Conservation (phyloP, 1,140 invertebrate species). For the Camponotus pennsylvanicus region DNA sequence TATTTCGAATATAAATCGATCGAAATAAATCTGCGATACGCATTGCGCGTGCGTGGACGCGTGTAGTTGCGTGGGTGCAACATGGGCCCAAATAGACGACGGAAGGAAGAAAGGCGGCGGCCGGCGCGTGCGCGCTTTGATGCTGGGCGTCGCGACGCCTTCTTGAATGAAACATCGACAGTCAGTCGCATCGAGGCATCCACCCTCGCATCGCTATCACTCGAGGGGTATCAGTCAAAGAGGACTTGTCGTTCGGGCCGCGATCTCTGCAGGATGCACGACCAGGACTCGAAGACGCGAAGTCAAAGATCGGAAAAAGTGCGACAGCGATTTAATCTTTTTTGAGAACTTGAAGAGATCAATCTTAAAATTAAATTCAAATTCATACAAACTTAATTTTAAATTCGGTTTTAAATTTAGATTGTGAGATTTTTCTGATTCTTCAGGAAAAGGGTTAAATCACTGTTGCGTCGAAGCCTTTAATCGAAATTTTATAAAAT, state of each 20-base stretch:
- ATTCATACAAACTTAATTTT: background rate
- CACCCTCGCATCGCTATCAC: slow-evolving; percentile 72
- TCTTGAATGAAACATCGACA: slow-evolving; percentile 79
- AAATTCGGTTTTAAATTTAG: background rate
- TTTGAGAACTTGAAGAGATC: background rate
- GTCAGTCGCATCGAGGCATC: slow-evolving; percentile 78
- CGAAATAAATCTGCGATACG: slow-evolving; percentile 76
- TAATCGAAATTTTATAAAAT: background rate
- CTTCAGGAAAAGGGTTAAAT: background rate
- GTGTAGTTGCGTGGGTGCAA: slow-evolving; percentile 48
- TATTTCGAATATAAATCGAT: slow-evolving; percentile 74
- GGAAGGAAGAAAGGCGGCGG: slow-evolving; percentile 52
- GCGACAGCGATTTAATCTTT: slow-evolving; percentile 10
- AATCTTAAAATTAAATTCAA: background rate
- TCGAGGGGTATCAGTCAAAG: slow-evolving; percentile 54
- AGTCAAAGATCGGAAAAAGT: background rate
- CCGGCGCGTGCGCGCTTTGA: slow-evolving; percentile 70
- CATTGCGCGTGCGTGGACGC: slow-evolving; percentile 40
- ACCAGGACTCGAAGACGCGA: background rate
- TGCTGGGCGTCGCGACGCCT: slow-evolving; percentile 75
- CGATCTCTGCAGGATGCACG: background rate
- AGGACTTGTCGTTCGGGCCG: background rate
- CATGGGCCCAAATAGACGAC: slow-evolving; percentile 45
- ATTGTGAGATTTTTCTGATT: background rate
- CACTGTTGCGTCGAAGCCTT: background rate